A percentile compares a stretch with the other conserved stretches of the same genome.
Evolutionary conservation across 2,113 vertebrate genomes (phyloP).

Genomic region (Stigmatopora nigra): DNA sequence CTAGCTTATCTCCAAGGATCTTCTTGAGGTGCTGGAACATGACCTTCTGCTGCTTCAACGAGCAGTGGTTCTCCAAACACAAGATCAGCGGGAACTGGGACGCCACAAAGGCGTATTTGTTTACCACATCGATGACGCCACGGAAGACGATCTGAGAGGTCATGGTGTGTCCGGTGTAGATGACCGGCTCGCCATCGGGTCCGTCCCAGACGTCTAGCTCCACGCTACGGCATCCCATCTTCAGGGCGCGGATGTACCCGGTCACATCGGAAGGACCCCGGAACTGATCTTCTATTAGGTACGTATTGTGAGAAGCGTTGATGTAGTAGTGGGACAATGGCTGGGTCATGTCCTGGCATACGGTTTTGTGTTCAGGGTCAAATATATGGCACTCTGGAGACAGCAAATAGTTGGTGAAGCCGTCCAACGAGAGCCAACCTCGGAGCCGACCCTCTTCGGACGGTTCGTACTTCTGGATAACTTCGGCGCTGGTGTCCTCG

Average conservation of each 20-base stretch:
- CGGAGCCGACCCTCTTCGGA: slow-evolving; percentile 88
- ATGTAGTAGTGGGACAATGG: slow-evolving; percentile 97
- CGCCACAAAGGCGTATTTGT: slow-evolving; percentile 92
- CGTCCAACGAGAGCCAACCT: slow-evolving; percentile 91
- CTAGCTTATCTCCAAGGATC: slow-evolving; percentile 86
- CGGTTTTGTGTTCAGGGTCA: slow-evolving; percentile 92
- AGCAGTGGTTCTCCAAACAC: slow-evolving; percentile 96
- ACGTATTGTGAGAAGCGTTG: slow-evolving; percentile 95
- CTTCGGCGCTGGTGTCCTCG: slow-evolving; percentile 88
- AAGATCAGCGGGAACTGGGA: slow-evolving; percentile 91
- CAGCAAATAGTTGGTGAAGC: slow-evolving; percentile 95
- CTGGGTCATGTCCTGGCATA: slow-evolving; percentile 96
- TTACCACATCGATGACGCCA: slow-evolving; percentile 87
- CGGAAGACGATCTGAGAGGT: slow-evolving; percentile 95
- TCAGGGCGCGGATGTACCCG: slow-evolving; percentile 93
- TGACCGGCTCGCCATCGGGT: slow-evolving; percentile 90
- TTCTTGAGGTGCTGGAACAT: slow-evolving; percentile 96
- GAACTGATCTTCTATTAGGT: slow-evolving; percentile 97
- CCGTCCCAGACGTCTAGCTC: slow-evolving; percentile 97
- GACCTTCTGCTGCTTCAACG: slow-evolving; percentile 90
- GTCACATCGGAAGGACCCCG: slow-evolving; percentile 96
- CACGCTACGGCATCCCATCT: slow-evolving; percentile 95
- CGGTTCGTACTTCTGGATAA: slow-evolving; percentile 89
- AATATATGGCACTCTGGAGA: slow-evolving; percentile 94
- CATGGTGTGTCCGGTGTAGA: slow-evolving; percentile 96